Evolutionary conservation across 2,888 invertebrate genomes (phyloP), one percentile per base, ranked within the genome.

Genomic region (Hydrotaea cyrtoneurina): DNA sequence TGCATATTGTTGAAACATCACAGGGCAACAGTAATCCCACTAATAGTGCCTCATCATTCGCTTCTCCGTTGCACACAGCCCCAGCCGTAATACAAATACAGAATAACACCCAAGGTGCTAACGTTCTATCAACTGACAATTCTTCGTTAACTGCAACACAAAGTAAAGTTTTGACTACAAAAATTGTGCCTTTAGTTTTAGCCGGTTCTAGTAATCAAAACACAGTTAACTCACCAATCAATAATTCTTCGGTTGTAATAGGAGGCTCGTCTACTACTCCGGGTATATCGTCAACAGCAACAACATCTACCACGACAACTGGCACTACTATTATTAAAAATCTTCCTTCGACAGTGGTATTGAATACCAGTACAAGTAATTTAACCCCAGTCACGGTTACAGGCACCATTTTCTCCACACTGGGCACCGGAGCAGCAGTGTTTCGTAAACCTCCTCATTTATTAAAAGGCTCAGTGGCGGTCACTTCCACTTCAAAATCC

Each of bases 111-210:
- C 55, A 39, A 13, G 83, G 72, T 10, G 78, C 39, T 0, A 23
- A 36, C 5, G 53, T 64, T 7, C 31, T 76, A 10, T 26, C 78
- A 0, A 50, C 74, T 10, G 77, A 77, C 36, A 69, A 80, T 26
- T 59, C 46, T n/a, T 0, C 43, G 0, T 7, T 15, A 13, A 43
- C 62, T 0, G 71, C 86, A n/a, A 76, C 87, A 17, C 89, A 89
- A 57, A 87, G 88, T 4, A 89, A 89, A 80, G 88, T 89, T 8
- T 66, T 89, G 62, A 88, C 89, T n/a, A 88, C 89, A 53, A 89
- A 88, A 85, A 64, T 89, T 59, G 87, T 85, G 69, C 90, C 89
- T 2, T 46, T 89, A 46, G 84, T 86, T 13, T 78, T 87, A 55
- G 23, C 80, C 36, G 82, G 85, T 10, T 23, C 80, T 0, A 55